phyloP scores from a whole-genome alignment of 2,113 vertebrate genomes.

The Cyprinodon tularosa region DNA sequence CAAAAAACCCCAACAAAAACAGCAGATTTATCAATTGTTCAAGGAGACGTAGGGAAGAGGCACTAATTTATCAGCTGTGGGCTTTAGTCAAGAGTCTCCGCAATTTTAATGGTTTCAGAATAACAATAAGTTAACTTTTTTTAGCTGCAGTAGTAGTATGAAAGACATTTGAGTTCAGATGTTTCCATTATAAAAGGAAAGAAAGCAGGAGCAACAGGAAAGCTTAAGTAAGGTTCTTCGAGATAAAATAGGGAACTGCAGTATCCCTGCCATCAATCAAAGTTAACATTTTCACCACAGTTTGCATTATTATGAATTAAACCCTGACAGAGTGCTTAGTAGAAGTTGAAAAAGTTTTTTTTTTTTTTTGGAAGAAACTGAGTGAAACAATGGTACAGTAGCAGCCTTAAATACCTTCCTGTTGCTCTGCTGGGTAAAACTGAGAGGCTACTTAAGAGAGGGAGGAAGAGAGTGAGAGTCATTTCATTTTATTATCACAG shows the following conservation, averaged over 20 bases:
- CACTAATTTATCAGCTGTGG: too few relatives aligned
- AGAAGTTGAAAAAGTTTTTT: constrained; percentile 66
- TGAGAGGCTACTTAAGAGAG: constrained; percentile 56
- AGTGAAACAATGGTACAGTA: constrained; percentile 65
- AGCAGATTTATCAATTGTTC: too few relatives aligned
- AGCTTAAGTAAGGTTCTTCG: constrained; percentile 29
- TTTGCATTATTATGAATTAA: constrained; percentile 29
- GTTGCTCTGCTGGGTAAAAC: constrained; percentile 65
- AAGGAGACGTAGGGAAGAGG: too few relatives aligned
- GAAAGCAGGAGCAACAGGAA: constrained; percentile 54
- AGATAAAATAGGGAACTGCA: constrained; percentile 60
- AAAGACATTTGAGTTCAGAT: constrained; percentile 5
- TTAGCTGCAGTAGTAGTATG: not conserved
- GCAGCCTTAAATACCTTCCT: constrained; percentile 73
- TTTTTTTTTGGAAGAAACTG: constrained; percentile 65
- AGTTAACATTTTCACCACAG: constrained; percentile 52
- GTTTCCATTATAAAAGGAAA: constrained; percentile 13
- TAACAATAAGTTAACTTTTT: too few relatives aligned
- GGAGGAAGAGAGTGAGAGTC: constrained; percentile 29
- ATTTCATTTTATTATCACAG: constrained; percentile 47
- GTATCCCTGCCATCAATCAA: constrained; percentile 63
- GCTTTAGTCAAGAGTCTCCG: too few relatives aligned
- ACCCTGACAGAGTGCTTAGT: constrained; percentile 59
- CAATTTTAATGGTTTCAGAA: too few relatives aligned
- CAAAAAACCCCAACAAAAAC: too few relatives aligned